Evolutionary conservation across 2,888 invertebrate species (phyloP).

Genomic region (Nomada fucata): DNA sequence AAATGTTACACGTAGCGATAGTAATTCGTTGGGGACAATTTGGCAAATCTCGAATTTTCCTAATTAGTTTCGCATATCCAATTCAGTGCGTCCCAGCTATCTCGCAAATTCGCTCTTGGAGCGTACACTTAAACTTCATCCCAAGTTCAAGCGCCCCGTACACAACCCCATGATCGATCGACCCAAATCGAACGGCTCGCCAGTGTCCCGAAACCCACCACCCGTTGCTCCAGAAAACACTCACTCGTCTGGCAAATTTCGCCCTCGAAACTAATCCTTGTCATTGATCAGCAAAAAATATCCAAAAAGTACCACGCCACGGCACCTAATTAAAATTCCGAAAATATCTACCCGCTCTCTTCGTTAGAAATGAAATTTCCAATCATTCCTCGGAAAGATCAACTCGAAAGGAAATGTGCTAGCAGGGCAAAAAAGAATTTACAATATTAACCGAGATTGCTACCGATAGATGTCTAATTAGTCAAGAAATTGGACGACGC

Average conservation of each 20-base stretch:
- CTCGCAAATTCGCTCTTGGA: background rate
- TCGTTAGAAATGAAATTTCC: too few species aligned
- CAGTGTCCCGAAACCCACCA: slow-evolving; percentile 18
- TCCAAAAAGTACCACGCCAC: background rate
- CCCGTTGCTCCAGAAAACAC: slow-evolving; percentile 26
- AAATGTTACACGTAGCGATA: too few species aligned
- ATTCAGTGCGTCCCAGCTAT: background rate
- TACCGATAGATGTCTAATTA: too few species aligned
- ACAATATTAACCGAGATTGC: too few species aligned
- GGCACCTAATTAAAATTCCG: background rate
- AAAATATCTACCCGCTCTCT: background rate
- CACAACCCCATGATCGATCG: slow-evolving; percentile 40
- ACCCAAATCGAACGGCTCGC: slow-evolving; percentile 45
- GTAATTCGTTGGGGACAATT: too few species aligned
- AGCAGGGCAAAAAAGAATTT: too few species aligned
- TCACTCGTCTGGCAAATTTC: slow-evolving; percentile 26
- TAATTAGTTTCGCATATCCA: too few species aligned
- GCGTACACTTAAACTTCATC: slow-evolving; percentile 33
- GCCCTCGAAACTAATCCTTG: slow-evolving; percentile 9
- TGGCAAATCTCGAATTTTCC: too few species aligned
- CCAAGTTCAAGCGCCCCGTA: slow-evolving; percentile 40
- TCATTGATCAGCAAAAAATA: background rate
- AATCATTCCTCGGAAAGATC: too few species aligned
- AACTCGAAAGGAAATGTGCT: too few species aligned
- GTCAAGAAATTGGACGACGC: too few species aligned